Conservation (phyloP, 2,888 invertebrate species). For the Microchrysa polita region DNA sequence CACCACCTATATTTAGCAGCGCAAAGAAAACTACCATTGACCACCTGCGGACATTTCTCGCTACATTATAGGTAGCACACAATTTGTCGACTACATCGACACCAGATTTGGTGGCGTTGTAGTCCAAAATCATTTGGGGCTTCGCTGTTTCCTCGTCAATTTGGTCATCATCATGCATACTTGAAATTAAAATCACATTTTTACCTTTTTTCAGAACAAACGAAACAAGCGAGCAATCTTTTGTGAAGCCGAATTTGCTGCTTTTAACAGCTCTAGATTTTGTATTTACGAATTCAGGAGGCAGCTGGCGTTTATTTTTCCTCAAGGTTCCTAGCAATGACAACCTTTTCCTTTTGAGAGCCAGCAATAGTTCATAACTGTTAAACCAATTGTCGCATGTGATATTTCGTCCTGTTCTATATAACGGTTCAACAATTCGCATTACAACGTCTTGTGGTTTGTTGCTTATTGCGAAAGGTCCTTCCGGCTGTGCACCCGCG, state of each 20-base stretch:
- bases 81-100: constrained; percentile 20
- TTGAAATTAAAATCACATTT: constrained; percentile 10
- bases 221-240: constrained; percentile 18
- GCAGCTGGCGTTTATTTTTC: constrained; percentile 4
- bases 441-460: constrained; percentile 12
- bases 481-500: constrained; percentile 10
- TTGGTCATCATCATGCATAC: constrained; percentile 3
- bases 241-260: neutral
- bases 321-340: neutral
- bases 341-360: neutral
- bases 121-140: constrained; percentile 9
- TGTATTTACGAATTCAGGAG: neutral
- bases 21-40: neutral
- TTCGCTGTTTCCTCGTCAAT: neutral
- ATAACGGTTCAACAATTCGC: neutral
- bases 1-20: neutral
- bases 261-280: too few species aligned
- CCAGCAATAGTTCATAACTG: neutral
- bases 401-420: neutral
- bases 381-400: constrained; percentile 34
- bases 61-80: constrained; percentile 9
- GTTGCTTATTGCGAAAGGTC: constrained; percentile 11
- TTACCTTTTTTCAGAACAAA: constrained; percentile 27
- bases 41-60: neutral
- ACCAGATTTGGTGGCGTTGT: constrained; percentile 3